A percentile compares a stretch with the other conserved stretches of the same genome.
Evolutionary conservation across 1,140 invertebrate genomes (phyloP).

Genomic region (Cardiocondyla obscurior): DNA sequence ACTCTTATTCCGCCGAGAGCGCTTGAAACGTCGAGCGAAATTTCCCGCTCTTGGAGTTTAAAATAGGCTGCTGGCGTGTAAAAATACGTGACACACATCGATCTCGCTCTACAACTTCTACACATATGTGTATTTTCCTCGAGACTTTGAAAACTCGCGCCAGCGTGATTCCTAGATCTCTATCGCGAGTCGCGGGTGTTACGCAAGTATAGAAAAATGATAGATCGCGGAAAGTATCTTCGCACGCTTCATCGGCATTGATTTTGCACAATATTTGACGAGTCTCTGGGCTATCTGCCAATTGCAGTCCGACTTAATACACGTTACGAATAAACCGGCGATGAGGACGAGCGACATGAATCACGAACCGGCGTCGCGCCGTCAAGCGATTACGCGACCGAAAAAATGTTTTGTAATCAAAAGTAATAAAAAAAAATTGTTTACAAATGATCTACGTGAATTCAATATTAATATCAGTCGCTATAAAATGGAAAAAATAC

Average conservation of each 20-base stretch:
- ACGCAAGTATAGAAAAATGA: too few species aligned
- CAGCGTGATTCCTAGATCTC: slow-evolving; percentile 28
- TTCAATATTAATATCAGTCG: neutral
- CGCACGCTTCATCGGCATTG: slow-evolving; percentile 5
- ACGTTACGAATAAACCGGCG: slow-evolving; percentile 14
- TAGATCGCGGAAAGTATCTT: neutral
- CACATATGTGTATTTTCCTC: neutral
- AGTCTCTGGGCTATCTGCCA: slow-evolving; percentile 48
- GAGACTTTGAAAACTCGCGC: neutral
- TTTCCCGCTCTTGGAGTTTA: neutral
- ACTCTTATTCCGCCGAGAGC: neutral
- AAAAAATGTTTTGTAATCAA: neutral
- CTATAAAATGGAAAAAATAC: neutral
- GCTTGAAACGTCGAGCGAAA: neutral
- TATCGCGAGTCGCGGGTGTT: too few species aligned
- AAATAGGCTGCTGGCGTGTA: neutral
- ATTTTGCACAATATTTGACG: slow-evolving; percentile 46
- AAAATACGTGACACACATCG: neutral
- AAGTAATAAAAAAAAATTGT: slow-evolving; percentile 25
- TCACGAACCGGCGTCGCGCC: slow-evolving; percentile 26
- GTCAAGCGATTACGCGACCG: slow-evolving; percentile 16
- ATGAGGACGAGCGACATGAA: slow-evolving; percentile 21
- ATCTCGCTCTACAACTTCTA: neutral
- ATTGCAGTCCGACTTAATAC: slow-evolving; percentile 14
- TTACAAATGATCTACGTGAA: neutral